Base-by-base conservation (phyloP, 2,797 vertebrate genomes). In the Aratinga solstitialis region DNA sequence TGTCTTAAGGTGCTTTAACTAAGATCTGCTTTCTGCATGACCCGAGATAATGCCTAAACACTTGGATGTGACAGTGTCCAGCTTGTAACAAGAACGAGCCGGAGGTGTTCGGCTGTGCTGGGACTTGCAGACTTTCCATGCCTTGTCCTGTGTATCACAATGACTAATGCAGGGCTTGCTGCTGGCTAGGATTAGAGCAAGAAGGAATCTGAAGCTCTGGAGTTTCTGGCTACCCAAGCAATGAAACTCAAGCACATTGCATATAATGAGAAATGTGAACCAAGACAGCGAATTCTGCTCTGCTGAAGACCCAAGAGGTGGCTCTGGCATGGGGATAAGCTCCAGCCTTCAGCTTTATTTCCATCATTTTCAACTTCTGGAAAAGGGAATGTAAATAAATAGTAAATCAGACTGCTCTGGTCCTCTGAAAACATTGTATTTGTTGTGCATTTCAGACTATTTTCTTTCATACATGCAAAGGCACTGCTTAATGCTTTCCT, bases 261-360 rank as follows among this genome's bases (percentile, higher is more conserved):
- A 13, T n/a, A 15, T 9, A 17, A 61, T 12, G 34, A 65, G 43
- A 71, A 73, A 65, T 12, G 53, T 3, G 66, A 83, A n/a, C 43
- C 26, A 4, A n/a, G n/a, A 19, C 0, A 11, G 42, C 32, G 36
- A 79, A 29, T 34, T 48, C 27, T 40, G 58, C 4, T 5, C 50
- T 2, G 12, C 43, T 58, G 63, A n/a, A 36, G 38, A 32, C 4
- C 21, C 2, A 2, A 32, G 50, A 32, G 65, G 29, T 2, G 2
- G 24, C 42, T 43, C 65, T 71, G 56, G 38, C 76, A 38, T 0
- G 1, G 40, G 38, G 47, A 26, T 21, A 42, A 54, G 19, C 62
- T 34, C 62, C 62, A 43, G 42, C 16, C 27, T 85, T 72, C 51
- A 53, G 21, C 51, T 90, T 73, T 26, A 51, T 23, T 66, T 40